Percentiles rank a stretch among this genome's conserved stretches.
Evolutionary conservation across 2,113 vertebrate genomes (phyloP).

Genomic region (Pardalotus punctatus): DNA sequence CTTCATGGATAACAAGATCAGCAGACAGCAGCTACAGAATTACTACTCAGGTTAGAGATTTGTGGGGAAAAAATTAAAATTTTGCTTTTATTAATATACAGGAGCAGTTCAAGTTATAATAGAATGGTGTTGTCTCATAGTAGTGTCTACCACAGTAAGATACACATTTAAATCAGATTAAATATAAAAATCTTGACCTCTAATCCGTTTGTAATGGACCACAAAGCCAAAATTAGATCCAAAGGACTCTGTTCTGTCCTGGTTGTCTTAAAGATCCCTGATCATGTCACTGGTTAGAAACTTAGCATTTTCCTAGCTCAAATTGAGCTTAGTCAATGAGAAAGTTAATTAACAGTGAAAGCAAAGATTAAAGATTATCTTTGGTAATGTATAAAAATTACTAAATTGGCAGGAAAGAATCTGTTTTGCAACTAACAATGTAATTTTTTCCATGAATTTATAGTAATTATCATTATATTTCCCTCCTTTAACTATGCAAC

Average conservation of each 20-base stretch:
- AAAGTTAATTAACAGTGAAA: background rate
- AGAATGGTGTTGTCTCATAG: background rate
- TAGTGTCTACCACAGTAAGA: background rate
- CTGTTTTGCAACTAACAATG: background rate
- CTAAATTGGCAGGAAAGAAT: background rate
- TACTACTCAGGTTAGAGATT: background rate
- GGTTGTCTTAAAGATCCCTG: background rate
- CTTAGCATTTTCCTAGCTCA: background rate
- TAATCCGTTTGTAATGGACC: background rate
- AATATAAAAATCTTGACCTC: background rate
- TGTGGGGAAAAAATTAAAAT: background rate
- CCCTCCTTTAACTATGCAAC: background rate
- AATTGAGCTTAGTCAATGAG: background rate
- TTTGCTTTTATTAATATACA: background rate
- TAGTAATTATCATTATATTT: background rate
- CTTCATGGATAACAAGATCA: background rate
- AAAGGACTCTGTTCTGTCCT: background rate
- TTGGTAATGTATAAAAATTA: background rate
- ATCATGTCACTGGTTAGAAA: background rate
- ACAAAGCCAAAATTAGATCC: background rate
- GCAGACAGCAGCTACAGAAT: background rate
- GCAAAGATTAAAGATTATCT: background rate
- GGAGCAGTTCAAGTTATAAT: background rate
- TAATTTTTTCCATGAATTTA: background rate
- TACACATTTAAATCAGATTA: background rate